phyloP scores from a whole-genome alignment of 2,888 invertebrate genomes.

The Rambutsinella grinnellia region DNA sequence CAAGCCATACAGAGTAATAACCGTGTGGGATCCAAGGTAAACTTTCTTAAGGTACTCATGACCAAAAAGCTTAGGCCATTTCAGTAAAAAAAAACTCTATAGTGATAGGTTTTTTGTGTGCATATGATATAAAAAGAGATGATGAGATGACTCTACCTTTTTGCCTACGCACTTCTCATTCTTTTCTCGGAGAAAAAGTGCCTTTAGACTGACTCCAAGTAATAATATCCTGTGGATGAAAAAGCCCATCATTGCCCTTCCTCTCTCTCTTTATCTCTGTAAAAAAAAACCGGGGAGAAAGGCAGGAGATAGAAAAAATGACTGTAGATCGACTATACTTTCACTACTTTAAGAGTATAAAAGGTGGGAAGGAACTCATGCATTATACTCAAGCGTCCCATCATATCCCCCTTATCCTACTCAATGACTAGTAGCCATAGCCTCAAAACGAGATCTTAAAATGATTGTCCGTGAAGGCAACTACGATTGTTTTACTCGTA shows the following conservation, averaged over 20 bases:
- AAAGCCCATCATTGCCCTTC: conserved; percentile 33
- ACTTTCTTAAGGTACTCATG: too few relatives aligned
- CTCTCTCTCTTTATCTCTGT: neutral
- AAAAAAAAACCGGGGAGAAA: neutral
- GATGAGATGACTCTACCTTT: conserved; percentile 2
- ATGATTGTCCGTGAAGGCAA: conserved; percentile 27
- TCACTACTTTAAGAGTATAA: too few relatives aligned
- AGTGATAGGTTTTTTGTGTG: neutral
- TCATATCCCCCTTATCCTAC: too few relatives aligned
- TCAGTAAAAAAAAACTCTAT: neutral
- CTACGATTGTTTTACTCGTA: conserved; percentile 35
- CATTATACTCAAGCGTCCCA: conserved; percentile 30
- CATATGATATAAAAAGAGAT: neutral
- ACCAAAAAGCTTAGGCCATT: too few relatives aligned
- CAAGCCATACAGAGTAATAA: neutral
- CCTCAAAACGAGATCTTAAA: conserved; percentile 26
- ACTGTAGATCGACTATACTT: too few relatives aligned
- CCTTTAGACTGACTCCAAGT: conserved; percentile 28
- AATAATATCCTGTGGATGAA: conserved; percentile 40
- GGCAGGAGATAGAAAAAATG: too few relatives aligned
- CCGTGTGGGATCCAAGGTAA: neutral
- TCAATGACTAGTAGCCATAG: conserved; percentile 34
- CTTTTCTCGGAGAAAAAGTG: too few relatives aligned
- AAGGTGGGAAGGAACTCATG: too few relatives aligned
- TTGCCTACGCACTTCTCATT: conserved; percentile 27